Conservation (phyloP, 2,113 vertebrate species). For the Leucosticte australis region DNA sequence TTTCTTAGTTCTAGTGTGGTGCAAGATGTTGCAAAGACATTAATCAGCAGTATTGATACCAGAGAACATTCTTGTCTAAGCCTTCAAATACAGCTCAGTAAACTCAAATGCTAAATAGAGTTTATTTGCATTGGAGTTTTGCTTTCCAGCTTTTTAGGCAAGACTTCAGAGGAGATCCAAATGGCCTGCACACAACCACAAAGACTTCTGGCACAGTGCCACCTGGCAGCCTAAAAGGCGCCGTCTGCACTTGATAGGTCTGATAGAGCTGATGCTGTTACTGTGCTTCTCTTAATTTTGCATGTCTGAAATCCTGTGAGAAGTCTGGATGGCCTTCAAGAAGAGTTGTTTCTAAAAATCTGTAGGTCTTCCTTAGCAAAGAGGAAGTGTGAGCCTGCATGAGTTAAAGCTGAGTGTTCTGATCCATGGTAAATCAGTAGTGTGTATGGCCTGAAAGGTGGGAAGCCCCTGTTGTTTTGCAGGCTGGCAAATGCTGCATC, state of each 20-base stretch:
- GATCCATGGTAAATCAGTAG: background rate
- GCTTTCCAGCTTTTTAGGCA: background rate
- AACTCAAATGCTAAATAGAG: background rate
- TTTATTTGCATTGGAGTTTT: background rate
- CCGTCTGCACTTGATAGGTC: background rate
- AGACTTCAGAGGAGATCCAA: background rate
- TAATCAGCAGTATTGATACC: background rate
- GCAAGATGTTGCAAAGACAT: background rate
- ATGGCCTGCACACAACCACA: background rate
- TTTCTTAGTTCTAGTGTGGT: background rate
- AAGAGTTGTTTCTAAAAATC: background rate
- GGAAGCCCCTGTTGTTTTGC: background rate
- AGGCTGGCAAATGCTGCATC: background rate
- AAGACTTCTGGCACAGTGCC: background rate
- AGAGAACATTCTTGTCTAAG: background rate
- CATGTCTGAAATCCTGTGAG: background rate
- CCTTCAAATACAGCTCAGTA: background rate
- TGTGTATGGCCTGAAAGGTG: background rate
- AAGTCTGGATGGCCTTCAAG: background rate
- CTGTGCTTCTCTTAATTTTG: background rate
- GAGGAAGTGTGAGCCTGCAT: background rate
- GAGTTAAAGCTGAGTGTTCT: background rate
- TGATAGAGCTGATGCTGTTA: background rate
- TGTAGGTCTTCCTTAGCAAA: background rate
- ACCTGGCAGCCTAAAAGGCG: background rate